phyloP scores from a whole-genome alignment of 2,888 invertebrate genomes.

The Diarsia rubi region DNA sequence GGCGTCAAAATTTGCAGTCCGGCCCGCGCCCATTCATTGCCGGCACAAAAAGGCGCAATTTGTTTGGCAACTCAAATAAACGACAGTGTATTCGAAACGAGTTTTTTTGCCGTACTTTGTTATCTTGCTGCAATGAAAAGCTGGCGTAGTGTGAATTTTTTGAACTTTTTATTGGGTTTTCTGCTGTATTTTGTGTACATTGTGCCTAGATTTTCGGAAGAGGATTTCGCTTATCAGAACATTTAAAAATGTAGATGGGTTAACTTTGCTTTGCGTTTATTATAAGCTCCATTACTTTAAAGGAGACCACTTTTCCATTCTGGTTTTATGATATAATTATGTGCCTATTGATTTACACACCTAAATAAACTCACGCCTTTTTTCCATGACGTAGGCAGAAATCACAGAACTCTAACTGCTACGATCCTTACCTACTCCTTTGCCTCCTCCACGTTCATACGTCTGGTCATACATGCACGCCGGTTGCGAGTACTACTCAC shows the following conservation, averaged over 20 bases:
- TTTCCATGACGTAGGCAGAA: too few relatives aligned
- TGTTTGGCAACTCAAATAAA: conserved; percentile 67
- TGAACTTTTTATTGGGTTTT: conserved; percentile 36
- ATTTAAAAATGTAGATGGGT: not conserved
- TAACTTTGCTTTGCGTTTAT: not conserved
- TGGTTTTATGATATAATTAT: too few relatives aligned
- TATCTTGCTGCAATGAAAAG: conserved; percentile 58
- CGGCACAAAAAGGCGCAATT: conserved; percentile 62
- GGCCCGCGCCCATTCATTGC: conserved; percentile 53
- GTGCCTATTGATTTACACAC: too few relatives aligned
- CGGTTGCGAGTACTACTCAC: too few relatives aligned
- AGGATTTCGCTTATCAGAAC: not conserved
- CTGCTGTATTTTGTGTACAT: conserved; percentile 22
- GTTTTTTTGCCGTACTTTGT: conserved; percentile 60
- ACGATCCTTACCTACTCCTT: too few relatives aligned
- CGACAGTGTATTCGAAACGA: conserved; percentile 62
- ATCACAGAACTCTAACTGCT: too few relatives aligned
- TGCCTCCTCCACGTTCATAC: too few relatives aligned
- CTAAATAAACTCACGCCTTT: too few relatives aligned
- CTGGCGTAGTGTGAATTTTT: conserved; percentile 49
- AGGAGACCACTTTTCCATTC: too few relatives aligned
- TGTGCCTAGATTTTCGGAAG: not conserved
- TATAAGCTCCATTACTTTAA: not conserved
- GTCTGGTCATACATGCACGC: too few relatives aligned
- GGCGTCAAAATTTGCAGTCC: conserved; percentile 51